phyloP scores from a whole-genome alignment of 92 coral and sea anemone genomes.

The Palythoa grandiflora region DNA sequence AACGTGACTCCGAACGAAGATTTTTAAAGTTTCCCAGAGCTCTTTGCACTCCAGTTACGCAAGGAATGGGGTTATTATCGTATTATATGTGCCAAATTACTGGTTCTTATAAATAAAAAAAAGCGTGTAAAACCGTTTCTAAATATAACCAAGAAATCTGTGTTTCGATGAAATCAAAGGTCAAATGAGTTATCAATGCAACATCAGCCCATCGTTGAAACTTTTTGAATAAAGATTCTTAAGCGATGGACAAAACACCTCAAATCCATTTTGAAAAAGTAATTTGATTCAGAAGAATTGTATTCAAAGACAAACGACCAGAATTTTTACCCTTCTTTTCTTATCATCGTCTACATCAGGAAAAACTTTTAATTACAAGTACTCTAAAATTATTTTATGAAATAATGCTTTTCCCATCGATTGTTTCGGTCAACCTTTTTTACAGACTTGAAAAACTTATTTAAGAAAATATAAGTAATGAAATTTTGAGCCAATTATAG shows the following conservation, averaged over 20 bases:
- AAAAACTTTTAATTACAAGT: no score
- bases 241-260: not conserved
- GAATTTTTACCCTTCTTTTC: not conserved
- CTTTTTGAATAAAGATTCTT: not conserved
- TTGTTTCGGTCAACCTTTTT: no score
- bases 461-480: no score
- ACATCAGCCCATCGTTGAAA: not conserved
- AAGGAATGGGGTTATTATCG: not conserved
- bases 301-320: not conserved
- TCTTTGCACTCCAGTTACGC: not conserved
- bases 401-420: no score
- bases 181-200: conserved; percentile 22
- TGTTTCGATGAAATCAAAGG: not conserved
- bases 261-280: not conserved
- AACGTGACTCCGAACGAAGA: no score
- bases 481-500: not conserved
- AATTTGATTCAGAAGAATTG: not conserved
- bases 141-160: not conserved
- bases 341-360: no score
- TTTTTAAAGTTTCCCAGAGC: no score
- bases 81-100: not conserved
- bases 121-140: not conserved
- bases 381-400: no score
- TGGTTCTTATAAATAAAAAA: not conserved
- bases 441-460: no score